phyloP scores from a whole-genome alignment of 2,113 vertebrate species.

The Carassius carassius region DNA sequence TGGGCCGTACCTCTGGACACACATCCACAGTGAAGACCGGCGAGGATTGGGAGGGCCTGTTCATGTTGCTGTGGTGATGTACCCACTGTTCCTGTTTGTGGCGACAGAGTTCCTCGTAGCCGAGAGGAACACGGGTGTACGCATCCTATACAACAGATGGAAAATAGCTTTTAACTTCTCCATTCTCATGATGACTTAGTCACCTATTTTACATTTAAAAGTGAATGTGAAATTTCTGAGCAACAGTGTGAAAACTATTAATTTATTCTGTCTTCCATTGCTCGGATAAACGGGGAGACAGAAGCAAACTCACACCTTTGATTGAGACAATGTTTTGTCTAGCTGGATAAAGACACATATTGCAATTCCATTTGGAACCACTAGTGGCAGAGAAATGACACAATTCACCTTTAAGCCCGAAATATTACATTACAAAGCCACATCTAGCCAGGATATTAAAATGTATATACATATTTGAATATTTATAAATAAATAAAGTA shows the following conservation, averaged over 20 bases:
- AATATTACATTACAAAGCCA: too few relatives aligned
- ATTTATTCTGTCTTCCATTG: not conserved
- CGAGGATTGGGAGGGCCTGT: constrained; percentile 86
- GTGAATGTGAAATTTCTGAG: not conserved
- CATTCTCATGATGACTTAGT: not conserved
- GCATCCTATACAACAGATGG: constrained; percentile 76
- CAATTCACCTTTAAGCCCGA: too few relatives aligned
- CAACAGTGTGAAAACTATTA: not conserved
- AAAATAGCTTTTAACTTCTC: not conserved
- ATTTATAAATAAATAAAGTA: too few relatives aligned
- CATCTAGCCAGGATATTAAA: too few relatives aligned
- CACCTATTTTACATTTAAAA: not conserved
- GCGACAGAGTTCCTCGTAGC: constrained; percentile 88
- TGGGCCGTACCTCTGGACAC: constrained; percentile 80
- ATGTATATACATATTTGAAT: too few relatives aligned
- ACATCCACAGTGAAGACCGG: constrained; percentile 92
- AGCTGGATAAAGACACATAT: too few relatives aligned
- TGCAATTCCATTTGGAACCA: too few relatives aligned
- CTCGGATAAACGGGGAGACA: not conserved
- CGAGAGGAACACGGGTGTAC: constrained; percentile 84
- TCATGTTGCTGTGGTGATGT: constrained; percentile 73
- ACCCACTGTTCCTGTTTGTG: constrained; percentile 93
- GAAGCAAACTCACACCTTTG: not conserved
- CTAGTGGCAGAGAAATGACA: too few relatives aligned
- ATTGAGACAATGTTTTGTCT: too few relatives aligned